Conservation (phyloP, 2,113 vertebrate genomes). For the Phyllostomus discolor region DNA sequence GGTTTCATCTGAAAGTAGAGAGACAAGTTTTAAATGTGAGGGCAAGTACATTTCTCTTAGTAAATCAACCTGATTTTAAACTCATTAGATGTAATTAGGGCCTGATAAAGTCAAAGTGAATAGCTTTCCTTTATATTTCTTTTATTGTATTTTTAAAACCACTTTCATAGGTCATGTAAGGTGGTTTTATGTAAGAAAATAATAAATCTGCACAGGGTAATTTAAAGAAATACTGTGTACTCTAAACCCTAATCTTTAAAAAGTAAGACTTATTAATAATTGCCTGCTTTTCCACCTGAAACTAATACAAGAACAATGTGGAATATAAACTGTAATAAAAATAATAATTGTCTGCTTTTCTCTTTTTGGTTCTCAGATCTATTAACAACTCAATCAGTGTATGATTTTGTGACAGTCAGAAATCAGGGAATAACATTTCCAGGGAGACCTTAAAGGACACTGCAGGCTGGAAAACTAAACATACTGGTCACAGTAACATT, state of each 20-base stretch:
- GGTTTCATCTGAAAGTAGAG: background rate
- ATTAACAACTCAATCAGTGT: background rate
- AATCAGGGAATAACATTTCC: background rate
- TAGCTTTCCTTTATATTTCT: background rate
- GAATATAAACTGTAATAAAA: background rate
- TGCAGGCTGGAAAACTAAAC: background rate
- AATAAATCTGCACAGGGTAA: background rate
- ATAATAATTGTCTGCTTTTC: background rate
- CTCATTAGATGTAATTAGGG: background rate
- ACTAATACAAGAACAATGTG: background rate
- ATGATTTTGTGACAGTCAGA: background rate
- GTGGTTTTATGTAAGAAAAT: background rate
- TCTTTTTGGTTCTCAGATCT: background rate
- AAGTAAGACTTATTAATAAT: background rate
- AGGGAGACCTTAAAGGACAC: background rate
- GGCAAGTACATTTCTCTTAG: background rate
- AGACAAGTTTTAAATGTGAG: background rate
- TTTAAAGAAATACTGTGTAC: background rate
- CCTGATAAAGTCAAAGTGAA: background rate
- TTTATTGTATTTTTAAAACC: background rate
- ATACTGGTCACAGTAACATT: background rate
- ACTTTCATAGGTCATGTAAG: background rate
- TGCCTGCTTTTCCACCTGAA: background rate
- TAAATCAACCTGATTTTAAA: slow-evolving; percentile 4
- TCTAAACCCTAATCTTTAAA: background rate